These are phyloP conservation scores for Pseudocheirus occidentalis DNA, from an alignment of 2,797 vertebrate genomes.

Conservation along the genomic window DNA sequence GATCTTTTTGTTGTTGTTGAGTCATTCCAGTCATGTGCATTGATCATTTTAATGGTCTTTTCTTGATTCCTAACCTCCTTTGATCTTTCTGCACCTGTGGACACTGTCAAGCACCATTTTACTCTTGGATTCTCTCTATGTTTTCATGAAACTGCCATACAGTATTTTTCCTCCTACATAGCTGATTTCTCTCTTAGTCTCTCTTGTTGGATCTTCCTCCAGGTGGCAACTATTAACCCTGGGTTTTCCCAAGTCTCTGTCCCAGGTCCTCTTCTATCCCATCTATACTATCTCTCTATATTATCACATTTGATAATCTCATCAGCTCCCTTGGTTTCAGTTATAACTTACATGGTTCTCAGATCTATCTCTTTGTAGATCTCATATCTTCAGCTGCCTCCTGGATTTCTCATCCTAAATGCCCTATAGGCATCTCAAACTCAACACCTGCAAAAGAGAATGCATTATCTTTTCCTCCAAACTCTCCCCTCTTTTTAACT, in stretches of 20 bases:
- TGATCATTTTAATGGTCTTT: background rate
- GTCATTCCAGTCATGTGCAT: background rate
- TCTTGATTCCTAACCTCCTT: background rate
- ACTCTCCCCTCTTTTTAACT: background rate
- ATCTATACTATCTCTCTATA: background rate
- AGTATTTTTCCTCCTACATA: background rate
- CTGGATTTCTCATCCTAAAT: background rate
- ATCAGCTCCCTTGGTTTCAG: background rate
- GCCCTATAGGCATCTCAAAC: background rate
- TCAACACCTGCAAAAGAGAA: background rate
- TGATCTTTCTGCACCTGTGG: background rate
- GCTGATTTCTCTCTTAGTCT: background rate
- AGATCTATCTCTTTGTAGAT: background rate
- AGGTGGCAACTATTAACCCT: background rate
- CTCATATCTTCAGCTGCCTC: background rate
- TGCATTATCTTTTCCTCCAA: background rate
- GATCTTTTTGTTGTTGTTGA: background rate
- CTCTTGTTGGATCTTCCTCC: background rate
- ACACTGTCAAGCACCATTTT: background rate
- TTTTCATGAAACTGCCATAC: background rate
- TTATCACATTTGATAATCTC: background rate
- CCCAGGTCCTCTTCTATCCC: background rate
- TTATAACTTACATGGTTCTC: background rate
- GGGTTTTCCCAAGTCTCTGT: background rate
- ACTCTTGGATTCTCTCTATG: background rate